A percentile compares a stretch with the other conserved stretches of the same genome.
Conservation (phyloP, 1,140 invertebrate genomes). For the Yoshiicerus persimilis region DNA sequence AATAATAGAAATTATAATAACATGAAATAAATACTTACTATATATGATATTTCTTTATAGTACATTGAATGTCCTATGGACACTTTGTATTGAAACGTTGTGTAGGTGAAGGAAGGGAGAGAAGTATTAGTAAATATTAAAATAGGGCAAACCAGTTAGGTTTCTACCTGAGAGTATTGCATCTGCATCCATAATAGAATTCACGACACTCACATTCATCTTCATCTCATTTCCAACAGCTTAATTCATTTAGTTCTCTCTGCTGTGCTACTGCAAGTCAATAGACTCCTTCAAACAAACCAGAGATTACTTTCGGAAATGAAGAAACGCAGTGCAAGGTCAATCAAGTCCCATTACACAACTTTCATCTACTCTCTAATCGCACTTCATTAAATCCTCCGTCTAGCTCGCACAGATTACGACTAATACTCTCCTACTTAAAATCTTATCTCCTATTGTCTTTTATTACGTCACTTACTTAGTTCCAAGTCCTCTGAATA, state of each 20-base stretch:
- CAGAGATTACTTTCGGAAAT: background rate
- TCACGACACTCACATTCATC: background rate
- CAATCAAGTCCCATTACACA: background rate
- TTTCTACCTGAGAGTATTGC: background rate
- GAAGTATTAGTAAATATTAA: background rate
- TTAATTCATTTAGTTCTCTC: background rate
- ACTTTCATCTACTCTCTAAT: background rate
- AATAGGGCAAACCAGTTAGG: background rate
- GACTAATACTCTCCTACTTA: background rate
- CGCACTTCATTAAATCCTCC: background rate
- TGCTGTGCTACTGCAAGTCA: background rate
- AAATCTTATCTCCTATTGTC: background rate
- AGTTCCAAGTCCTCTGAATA: too few species aligned
- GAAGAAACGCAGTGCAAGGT: background rate
- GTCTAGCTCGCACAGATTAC: background rate
- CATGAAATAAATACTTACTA: too few species aligned
- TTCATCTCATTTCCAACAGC: background rate
- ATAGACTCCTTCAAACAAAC: background rate
- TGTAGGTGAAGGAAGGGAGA: background rate
- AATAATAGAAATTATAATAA: too few species aligned
- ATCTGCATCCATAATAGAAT: background rate
- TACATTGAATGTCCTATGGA: too few species aligned
- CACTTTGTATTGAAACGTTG: too few species aligned
- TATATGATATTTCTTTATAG: too few species aligned
- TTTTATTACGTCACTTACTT: too few species aligned